Base-by-base conservation (phyloP, 2,113 vertebrate species). In the Anguilla rostrata region DNA sequence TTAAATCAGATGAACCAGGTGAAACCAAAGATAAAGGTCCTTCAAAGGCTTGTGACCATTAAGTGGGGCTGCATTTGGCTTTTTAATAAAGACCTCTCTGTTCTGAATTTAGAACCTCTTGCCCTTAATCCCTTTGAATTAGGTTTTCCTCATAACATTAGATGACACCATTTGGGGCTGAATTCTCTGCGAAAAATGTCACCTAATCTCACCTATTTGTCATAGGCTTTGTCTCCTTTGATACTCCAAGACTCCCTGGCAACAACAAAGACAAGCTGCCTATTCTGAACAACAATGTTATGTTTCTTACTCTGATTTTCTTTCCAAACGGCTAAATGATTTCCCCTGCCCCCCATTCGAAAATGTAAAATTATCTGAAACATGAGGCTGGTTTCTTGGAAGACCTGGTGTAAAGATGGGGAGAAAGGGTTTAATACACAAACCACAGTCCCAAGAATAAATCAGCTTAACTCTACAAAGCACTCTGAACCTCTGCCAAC, bases 71-170 rank as follows among this genome's bases (percentile, higher is more conserved):
- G 5, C 39, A 5, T 26, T 63, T 20, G 60, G 29, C 8, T 63
- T 57, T 78, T 56, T 46, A 88, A 81, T 79, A 87, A 83, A 87
- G 85, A 87, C 85, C 71, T 56, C 84, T 46, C 84, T 88, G 90
- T 83, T 90, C 83, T 57, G 34, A 83, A 84, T 90, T 84, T 88
- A 53, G 78, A 88, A 39, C 8, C 80, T 88, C n/a, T 79, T 29
- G 41, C 40, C 39, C 82, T 39, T 46, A 16, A 14, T 60, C 57
- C 20, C 66, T 86, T 85, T 87, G 83, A 87, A 82, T 82, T 7
- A 18, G 60, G 46, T 78, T 86, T 82, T 56, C 41, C 85, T 41
- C 71, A 84, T 86, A 85, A 85, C 86, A 86, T 56, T 81, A 75
- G 82, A 86, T 84, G 83, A 82, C 85, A 89, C 82, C 34, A 86